A percentile compares a stretch with the other conserved stretches of the same genome.
Conservation (phyloP, 2,888 invertebrate species). For the Eurytoma adleriae region DNA sequence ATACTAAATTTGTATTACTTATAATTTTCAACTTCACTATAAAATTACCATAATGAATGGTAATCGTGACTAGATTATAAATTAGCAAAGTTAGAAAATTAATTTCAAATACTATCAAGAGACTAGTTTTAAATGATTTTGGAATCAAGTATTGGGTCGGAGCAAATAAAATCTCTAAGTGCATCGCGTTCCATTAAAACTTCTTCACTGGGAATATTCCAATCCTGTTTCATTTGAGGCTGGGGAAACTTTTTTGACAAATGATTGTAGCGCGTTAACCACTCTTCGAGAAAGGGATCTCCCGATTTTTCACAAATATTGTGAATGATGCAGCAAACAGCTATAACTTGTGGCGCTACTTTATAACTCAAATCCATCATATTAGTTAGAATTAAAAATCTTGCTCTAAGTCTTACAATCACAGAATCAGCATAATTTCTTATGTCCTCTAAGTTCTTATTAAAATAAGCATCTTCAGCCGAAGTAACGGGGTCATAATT, state of each 20-base stretch:
- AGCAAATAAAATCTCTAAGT: slow-evolving; percentile 36
- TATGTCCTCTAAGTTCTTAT: slow-evolving; percentile 58
- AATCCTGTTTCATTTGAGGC: slow-evolving; percentile 55
- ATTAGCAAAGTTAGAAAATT: no score
- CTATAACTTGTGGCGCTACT: slow-evolving; percentile 63
- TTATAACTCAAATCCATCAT: slow-evolving; percentile 62
- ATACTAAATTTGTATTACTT: no score
- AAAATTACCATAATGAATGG: no score
- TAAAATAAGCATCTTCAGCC: slow-evolving; percentile 57
- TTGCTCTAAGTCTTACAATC: slow-evolving; percentile 59
- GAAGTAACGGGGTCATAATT: slow-evolving; percentile 53
- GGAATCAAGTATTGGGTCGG: no score
- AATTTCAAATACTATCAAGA: no score
- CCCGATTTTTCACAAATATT: slow-evolving; percentile 62
- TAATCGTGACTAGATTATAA: no score
- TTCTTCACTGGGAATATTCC: neutral
- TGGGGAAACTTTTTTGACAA: slow-evolving; percentile 59
- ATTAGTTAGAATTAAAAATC: slow-evolving; percentile 62
- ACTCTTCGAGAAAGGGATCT: slow-evolving; percentile 59
- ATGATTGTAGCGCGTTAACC: slow-evolving; percentile 53
- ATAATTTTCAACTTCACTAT: no score
- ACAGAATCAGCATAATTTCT: slow-evolving; percentile 60
- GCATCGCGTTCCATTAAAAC: slow-evolving; percentile 34
- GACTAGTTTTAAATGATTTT: no score
- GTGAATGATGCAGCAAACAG: slow-evolving; percentile 64